phyloP scores from a whole-genome alignment of 2,797 vertebrate genomes.

The Notolepis coatsorum region DNA sequence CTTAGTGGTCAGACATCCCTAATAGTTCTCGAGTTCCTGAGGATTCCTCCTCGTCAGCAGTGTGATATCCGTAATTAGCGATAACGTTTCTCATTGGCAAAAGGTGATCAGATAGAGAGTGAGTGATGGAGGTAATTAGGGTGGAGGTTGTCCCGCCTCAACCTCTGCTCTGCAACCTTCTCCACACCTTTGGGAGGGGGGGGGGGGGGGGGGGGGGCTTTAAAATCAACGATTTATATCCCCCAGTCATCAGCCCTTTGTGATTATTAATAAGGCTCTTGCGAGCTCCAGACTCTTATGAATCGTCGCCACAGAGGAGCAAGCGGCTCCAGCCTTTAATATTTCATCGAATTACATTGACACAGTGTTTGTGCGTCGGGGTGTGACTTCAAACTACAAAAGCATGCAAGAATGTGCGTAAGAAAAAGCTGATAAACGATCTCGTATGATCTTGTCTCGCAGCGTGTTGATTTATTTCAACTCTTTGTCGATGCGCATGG shows the following conservation, averaged over 20 bases:
- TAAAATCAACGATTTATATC: slow-evolving; percentile 69
- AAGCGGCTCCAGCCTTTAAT: not conserved
- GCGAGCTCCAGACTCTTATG: slow-evolving; percentile 10
- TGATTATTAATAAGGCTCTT: slow-evolving; percentile 57
- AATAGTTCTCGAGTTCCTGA: too few species aligned
- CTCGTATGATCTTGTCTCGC: too few species aligned
- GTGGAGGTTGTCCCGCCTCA: slow-evolving; percentile 61
- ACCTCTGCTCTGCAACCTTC: slow-evolving; percentile 74
- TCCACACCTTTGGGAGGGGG: slow-evolving; percentile 58
- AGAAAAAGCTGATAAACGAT: slow-evolving; percentile 6
- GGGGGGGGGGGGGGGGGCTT: too few species aligned
- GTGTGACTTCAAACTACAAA: too few species aligned
- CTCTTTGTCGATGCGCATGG: too few species aligned
- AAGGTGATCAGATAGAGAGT: slow-evolving; percentile 65
- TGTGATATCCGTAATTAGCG: slow-evolving; percentile 52
- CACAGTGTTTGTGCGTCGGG: slow-evolving; percentile 36
- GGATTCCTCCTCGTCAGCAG: slow-evolving; percentile 40
- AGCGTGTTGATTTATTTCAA: too few species aligned
- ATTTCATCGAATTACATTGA: slow-evolving; percentile 2
- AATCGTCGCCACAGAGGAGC: slow-evolving; percentile 17
- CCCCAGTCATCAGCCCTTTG: slow-evolving; percentile 32
- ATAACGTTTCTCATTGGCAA: slow-evolving; percentile 63
- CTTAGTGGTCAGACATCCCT: too few species aligned
- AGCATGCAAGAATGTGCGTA: too few species aligned
- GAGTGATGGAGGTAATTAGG: slow-evolving; percentile 81